Evolutionary conservation across 2,113 vertebrate genomes (phyloP), one percentile per base, ranked within the genome.

Genomic region (Microcebus ravelobensis): DNA sequence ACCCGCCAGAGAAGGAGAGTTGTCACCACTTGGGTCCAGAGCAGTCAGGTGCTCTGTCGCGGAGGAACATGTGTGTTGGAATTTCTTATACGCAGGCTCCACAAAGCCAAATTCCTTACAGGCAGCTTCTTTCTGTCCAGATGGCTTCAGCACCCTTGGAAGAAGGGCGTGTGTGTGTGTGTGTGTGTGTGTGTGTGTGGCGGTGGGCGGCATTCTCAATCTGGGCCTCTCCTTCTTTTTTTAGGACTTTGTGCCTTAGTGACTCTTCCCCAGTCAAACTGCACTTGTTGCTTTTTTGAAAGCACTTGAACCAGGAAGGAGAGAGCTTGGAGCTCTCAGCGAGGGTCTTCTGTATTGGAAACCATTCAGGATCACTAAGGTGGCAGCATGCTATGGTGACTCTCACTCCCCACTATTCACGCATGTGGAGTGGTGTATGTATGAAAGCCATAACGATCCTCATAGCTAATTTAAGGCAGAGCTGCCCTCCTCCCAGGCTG

Each of bases 61-160:
- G 42, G 83, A 76, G 87, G 71, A 90, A 90, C 59, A 92, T 77
- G 86, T 92, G 71, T 74, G 76, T 27, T 52, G 90, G 92, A 86
- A 87, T 82, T 68, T 82, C 94, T 70, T 34, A 39, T 71, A 55
- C 61, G 21, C 27, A 91, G 94, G 10, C 65, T 81, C 68, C 52
- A 63, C 39, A 70, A 87, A 97, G 50, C 68, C 94, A 91, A 90
- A 84, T 97, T 97, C 91, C 92, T 97, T 97, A 96, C 93, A 96
- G 92, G 95, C 94, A 88, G 36, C 36, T 82, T 95, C 21, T 79
- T 90, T 88, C 85, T 95, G 68, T 87, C 80, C 97, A 97, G 94
- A 97, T 95, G 94, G 92, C 67, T 97, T 82, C 42, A 36, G 84
- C 73, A 94, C 87, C 50, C 90, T 95, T 94, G 92, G 84, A 94